Evolutionary conservation across 2,888 invertebrate genomes (phyloP), one percentile per base, ranked within the genome.

Genomic region (Ophion ellenae): DNA sequence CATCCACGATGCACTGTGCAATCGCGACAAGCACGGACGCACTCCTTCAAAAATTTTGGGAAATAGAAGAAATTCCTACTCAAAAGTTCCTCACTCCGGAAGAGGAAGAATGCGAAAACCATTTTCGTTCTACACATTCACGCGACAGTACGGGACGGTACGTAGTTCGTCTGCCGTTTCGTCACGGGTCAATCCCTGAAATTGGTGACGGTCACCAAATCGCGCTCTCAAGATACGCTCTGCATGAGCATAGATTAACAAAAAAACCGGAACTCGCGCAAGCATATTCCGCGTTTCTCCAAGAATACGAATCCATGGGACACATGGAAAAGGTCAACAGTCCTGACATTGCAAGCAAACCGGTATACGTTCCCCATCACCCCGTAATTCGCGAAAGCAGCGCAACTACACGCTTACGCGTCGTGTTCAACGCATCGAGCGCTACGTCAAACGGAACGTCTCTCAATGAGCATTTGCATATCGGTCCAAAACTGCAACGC

Each of bases 131-230:
- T 36, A 90, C 88, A 17, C 85, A 86, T 28, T 71, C 69, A n/a
- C 82, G 89, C 66, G 66, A 40, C 17, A 7, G 7, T 9, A n/a
- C 85, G 9, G 90, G 91, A 0, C 78, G 88, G 70, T 91, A 90
- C 83, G 80, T 86, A 14, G 90, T 91, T 32, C 84, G 81, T 36
- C 78, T 90, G 17, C 91, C 90, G 11, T 88, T 89, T 74, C 88
- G 80, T 57, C 77, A 83, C 67, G 70, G 85, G 24, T 53, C 81
- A 28, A 45, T 77, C 9, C 40, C 61, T n/a, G 47, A 67, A 9
- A 81, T 90, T 57, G 88, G 89, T 5, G 83, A 87, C 10, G 1
- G 24, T 24, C 24, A 24, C 24, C 24, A 24, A 89, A 90, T 9
- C 78, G 84, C 40, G 24, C 24, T 85, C 11, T 89, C 88, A 76